phyloP scores from a whole-genome alignment of 2,888 invertebrate species.

The Cantharis flavilabris region DNA sequence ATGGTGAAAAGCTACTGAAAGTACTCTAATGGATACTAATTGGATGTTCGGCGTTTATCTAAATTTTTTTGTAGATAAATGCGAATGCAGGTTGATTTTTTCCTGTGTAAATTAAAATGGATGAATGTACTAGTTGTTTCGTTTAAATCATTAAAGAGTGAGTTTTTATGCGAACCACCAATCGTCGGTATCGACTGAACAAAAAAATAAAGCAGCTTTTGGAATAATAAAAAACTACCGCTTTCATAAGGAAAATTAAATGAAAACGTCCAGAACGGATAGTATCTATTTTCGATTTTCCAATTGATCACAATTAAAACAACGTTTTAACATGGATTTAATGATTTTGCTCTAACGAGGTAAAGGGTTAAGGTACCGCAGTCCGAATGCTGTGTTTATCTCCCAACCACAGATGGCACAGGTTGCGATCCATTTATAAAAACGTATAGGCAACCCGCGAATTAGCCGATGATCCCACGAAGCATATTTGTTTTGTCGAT shows the following conservation, averaged over 20 bases:
- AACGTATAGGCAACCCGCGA: too few relatives aligned
- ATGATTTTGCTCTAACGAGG: not conserved
- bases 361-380: not conserved
- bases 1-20: constrained; percentile 11
- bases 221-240: not conserved
- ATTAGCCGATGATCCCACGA: not conserved
- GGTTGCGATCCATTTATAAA: too few relatives aligned
- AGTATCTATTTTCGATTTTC: not conserved
- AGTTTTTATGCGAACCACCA: not conserved
- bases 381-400: too few relatives aligned
- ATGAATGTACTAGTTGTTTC: constrained; percentile 21
- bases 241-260: not conserved
- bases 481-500: not conserved
- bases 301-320: not conserved
- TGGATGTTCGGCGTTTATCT: constrained; percentile 16
- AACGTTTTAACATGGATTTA: not conserved
- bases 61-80: constrained; percentile 9
- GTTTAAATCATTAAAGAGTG: constrained; percentile 2
- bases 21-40: constrained; percentile 22
- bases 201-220: not conserved
- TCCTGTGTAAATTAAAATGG: constrained; percentile 23
- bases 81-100: constrained; percentile 13
- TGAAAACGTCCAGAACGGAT: not conserved
- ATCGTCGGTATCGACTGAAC: not conserved
- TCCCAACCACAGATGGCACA: too few relatives aligned